Evolutionary conservation across 1,140 invertebrate species (phyloP).

Genomic region (Brachionus calyciflorus): DNA sequence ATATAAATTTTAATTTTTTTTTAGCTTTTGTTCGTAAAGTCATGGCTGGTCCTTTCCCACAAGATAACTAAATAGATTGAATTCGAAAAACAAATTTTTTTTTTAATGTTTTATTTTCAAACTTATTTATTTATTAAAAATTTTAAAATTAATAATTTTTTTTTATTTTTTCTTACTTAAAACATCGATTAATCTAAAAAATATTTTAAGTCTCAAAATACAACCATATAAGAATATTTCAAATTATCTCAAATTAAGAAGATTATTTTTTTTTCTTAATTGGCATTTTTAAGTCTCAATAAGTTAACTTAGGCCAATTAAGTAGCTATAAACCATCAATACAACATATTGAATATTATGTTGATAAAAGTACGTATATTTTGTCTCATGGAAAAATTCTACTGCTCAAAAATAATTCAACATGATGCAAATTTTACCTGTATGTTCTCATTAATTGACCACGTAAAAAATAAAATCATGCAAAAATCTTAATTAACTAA

Average conservation of each 20-base stretch:
- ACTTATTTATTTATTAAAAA: constrained; percentile 24
- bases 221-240: neutral
- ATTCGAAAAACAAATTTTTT: constrained; percentile 1
- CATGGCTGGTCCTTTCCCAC: constrained; percentile 46
- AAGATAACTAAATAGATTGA: neutral
- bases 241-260: neutral
- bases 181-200: too few relatives aligned
- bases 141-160: constrained; percentile 3
- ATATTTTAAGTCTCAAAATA: too few relatives aligned
- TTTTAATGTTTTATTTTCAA: neutral
- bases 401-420: neutral
- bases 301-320: neutral
- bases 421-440: constrained; percentile 27
- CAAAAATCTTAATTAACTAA: constrained; percentile 21
- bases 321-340: constrained; percentile 5
- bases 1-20: neutral
- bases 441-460: neutral
- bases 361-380: too few relatives aligned
- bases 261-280: neutral
- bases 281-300: constrained; percentile 1
- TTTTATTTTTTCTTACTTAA: neutral
- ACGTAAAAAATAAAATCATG: neutral
- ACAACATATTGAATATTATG: too few relatives aligned
- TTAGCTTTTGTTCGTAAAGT: constrained; percentile 46
- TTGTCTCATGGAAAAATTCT: too few relatives aligned